Conservation (phyloP, 2,888 invertebrate species). For the Pterostichus niger region DNA sequence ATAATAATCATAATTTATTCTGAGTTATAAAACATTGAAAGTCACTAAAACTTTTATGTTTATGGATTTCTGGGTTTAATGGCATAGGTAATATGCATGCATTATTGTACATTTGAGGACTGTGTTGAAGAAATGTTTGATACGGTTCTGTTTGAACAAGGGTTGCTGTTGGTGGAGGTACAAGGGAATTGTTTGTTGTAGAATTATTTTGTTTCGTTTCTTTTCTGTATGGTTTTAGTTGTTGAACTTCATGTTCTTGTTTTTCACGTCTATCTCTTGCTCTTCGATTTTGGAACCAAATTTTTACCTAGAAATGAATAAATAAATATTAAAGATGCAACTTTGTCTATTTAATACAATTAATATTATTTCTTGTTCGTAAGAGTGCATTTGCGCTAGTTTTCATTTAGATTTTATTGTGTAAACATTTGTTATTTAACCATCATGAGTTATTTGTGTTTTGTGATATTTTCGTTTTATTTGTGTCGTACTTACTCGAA, state of each 20-base stretch:
- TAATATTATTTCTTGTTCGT: too few relatives aligned
- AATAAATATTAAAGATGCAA: slow-evolving; percentile 14
- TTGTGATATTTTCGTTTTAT: background rate
- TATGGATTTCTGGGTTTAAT: background rate
- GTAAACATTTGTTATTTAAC: background rate
- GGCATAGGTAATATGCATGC: background rate
- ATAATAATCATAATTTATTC: slow-evolving; percentile 11
- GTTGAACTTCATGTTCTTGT: slow-evolving; percentile 66
- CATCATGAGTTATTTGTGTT: slow-evolving; percentile 14
- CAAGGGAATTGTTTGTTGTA: background rate
- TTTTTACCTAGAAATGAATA: slow-evolving; percentile 77
- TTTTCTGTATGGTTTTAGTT: slow-evolving; percentile 45
- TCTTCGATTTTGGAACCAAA: slow-evolving; percentile 91
- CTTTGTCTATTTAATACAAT: too few relatives aligned
- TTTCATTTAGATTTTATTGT: too few relatives aligned
- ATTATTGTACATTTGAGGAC: background rate
- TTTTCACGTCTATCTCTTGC: slow-evolving; percentile 87
- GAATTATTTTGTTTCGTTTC: slow-evolving; percentile 11
- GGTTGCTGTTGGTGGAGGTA: background rate
- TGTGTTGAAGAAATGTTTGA: background rate
- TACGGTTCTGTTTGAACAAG: slow-evolving; percentile 6
- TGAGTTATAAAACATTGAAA: slow-evolving; percentile 20
- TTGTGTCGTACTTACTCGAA: slow-evolving; percentile 79
- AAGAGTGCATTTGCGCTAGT: too few relatives aligned
- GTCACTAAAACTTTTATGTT: slow-evolving; percentile 8